These are phyloP conservation scores for Caenorhabditis parvicauda DNA, from an alignment of 2,888 invertebrate genomes.

Conservation along the genomic window DNA sequence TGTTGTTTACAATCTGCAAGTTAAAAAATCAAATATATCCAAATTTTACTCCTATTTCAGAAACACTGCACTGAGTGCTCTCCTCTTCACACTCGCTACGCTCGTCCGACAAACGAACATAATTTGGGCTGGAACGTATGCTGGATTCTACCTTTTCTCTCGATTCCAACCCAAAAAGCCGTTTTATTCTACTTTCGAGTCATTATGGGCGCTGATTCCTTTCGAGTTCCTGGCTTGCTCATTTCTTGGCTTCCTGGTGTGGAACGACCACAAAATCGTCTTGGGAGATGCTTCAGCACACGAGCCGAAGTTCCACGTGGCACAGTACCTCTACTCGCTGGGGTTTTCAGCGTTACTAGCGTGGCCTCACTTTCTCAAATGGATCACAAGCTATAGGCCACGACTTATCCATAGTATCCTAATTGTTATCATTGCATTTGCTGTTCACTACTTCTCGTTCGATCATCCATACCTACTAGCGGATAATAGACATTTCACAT, in stretches of 20 bases:
- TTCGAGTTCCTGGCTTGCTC: constrained; percentile 61
- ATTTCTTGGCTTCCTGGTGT: constrained; percentile 74
- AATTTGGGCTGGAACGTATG: constrained; percentile 77
- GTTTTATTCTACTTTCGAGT: constrained; percentile 1
- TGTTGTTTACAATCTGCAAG: too few species aligned
- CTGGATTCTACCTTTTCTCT: constrained; percentile 29
- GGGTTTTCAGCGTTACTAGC: constrained; percentile 64
- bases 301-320: constrained; percentile 76
- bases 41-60: constrained; percentile 10
- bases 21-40: neutral
- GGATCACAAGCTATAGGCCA: constrained; percentile 15
- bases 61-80: constrained; percentile 24
- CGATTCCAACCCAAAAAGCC: neutral
- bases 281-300: constrained; percentile 90
- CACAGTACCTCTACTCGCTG: constrained; percentile 83
- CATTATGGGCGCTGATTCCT: constrained; percentile 19
- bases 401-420: constrained; percentile 20
- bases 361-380: constrained; percentile 58
- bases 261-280: constrained; percentile 73
- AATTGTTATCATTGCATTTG: constrained; percentile 21
- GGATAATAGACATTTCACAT: constrained; percentile 92
- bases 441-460: constrained; percentile 72
- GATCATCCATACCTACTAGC: constrained; percentile 89
- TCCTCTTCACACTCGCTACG: constrained; percentile 71
- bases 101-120: constrained; percentile 91